These are phyloP conservation scores for Saguinus oedipus DNA, from an alignment of 2,797 vertebrate species.

Conservation along the genomic window DNA sequence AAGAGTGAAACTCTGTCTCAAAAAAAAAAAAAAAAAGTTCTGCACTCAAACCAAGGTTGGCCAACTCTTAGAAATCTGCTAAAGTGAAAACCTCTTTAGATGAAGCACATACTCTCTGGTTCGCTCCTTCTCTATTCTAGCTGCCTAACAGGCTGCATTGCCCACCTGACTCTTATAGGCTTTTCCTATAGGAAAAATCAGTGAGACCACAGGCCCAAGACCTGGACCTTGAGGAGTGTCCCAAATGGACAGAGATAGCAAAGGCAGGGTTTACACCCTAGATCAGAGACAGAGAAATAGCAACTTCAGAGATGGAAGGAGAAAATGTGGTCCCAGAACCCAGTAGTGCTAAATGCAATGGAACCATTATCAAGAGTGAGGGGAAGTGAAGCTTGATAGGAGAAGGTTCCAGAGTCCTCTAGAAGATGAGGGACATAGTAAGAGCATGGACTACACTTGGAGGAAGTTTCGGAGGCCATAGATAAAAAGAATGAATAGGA, in stretches of 20 bases:
- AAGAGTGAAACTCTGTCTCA: no score
- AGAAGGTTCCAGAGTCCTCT: background rate
- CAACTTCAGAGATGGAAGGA: background rate
- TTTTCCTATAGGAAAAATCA: background rate
- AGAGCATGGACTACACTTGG: background rate
- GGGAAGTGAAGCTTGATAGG: background rate
- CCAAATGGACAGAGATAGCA: background rate
- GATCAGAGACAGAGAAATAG: background rate
- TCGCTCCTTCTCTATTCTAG: background rate
- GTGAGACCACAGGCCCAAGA: background rate
- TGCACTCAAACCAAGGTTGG: background rate
- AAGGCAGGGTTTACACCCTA: background rate
- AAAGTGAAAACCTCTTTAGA: background rate
- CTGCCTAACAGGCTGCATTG: background rate
- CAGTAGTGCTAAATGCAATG: background rate
- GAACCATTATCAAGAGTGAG: background rate
- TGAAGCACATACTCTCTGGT: background rate
- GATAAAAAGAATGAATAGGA: background rate
- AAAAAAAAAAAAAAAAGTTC: background rate
- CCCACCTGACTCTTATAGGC: background rate
- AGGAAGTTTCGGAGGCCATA: background rate
- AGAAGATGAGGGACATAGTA: background rate
- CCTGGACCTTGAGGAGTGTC: background rate
- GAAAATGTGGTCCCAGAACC: background rate
- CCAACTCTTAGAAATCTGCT: background rate